These are phyloP conservation scores for Nerophis ophidion DNA, from an alignment of 2,113 vertebrate species.

Conservation along the genomic window DNA sequence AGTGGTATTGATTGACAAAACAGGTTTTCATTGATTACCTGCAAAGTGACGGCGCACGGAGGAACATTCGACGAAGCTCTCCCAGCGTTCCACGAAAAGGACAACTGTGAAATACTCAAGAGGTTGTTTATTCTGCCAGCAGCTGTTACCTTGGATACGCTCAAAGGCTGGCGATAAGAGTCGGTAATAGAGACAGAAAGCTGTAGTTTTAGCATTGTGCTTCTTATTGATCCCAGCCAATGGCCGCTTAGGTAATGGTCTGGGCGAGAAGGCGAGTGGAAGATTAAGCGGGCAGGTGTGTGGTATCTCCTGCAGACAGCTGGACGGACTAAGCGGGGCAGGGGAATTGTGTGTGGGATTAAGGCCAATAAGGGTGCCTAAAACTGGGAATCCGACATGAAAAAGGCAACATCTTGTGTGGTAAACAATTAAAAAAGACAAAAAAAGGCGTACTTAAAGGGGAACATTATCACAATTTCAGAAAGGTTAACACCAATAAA, in stretches of 20 bases:
- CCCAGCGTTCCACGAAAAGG: conserved; percentile 10
- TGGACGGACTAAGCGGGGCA: conserved; percentile 10
- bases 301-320: conserved; percentile 36
- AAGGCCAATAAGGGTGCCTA: conserved; percentile 8
- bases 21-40: conserved; percentile 43
- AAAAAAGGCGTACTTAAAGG: conserved; percentile 9
- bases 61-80: conserved; percentile 22
- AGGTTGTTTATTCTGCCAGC: conserved; percentile 27
- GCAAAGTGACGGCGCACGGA: conserved; percentile 23
- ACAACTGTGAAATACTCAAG: conserved; percentile 39
- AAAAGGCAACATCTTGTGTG: conserved; percentile 31
- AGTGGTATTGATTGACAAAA: conserved; percentile 49
- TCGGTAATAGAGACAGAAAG: conserved; percentile 24
- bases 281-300: conserved; percentile 43
- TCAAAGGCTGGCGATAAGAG: conserved; percentile 12
- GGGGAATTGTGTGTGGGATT: conserved; percentile 1
- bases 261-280: conserved; percentile 51
- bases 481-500: no score
- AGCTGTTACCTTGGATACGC: conserved; percentile 53
- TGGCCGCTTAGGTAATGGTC: conserved; percentile 51
- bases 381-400: conserved; percentile 11
- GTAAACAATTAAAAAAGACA: conserved; percentile 12
- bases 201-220: conserved; percentile 46
- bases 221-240: conserved; percentile 50
- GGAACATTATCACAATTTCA: no score